Evolutionary conservation across 2,113 vertebrate species (phyloP).

Genomic region (Pionites leucogaster): DNA sequence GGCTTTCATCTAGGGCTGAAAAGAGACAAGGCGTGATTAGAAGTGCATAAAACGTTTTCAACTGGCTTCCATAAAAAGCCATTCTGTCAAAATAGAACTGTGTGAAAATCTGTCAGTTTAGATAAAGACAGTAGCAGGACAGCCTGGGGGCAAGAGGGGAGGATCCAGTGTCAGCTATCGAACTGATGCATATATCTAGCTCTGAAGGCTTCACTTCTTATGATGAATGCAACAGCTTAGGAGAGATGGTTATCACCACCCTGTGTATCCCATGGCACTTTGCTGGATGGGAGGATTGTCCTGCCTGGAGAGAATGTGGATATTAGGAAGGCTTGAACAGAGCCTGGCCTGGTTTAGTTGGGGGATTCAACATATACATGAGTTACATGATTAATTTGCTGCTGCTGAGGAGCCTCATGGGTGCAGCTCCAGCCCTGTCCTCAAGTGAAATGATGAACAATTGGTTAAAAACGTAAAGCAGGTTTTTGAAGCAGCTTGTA

Average conservation of each 20-base stretch:
- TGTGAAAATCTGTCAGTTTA: constrained; percentile 33
- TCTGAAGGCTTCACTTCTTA: neutral
- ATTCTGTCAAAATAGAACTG: neutral
- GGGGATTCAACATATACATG: neutral
- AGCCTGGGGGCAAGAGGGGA: neutral
- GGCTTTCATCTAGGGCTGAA: constrained; percentile 23
- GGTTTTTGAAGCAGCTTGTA: constrained; percentile 19
- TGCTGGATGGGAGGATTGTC: neutral
- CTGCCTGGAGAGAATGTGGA: neutral
- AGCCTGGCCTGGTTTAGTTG: neutral
- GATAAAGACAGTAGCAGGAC: neutral
- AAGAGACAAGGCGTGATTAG: neutral
- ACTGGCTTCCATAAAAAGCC: constrained; percentile 1
- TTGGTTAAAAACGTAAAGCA: constrained; percentile 36
- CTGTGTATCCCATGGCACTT: neutral
- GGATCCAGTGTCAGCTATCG: neutral
- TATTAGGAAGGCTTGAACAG: neutral
- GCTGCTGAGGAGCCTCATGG: neutral
- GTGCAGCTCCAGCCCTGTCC: neutral
- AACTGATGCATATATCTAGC: neutral
- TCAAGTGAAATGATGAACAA: neutral
- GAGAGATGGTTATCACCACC: neutral
- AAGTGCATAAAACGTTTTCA: constrained; percentile 11
- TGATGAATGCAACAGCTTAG: neutral
- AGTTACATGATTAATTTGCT: neutral